Evolutionary conservation across 2,888 invertebrate species (phyloP).

Genomic region (Trichogramma evanescens): DNA sequence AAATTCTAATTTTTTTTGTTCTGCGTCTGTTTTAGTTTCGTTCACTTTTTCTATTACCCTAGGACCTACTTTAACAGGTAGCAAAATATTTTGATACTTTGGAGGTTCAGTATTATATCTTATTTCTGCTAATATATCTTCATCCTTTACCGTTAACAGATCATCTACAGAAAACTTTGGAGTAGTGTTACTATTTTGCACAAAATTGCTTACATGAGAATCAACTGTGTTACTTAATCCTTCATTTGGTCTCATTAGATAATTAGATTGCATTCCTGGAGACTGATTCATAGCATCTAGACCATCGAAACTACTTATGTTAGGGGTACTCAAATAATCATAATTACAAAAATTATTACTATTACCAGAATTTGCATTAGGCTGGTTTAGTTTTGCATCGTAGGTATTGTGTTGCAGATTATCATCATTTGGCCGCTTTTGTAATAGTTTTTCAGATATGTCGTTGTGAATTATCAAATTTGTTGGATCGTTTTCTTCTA

Average conservation of each 20-base stretch:
- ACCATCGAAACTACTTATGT: constrained; percentile 34
- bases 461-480: constrained; percentile 35
- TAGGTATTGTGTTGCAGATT: constrained; percentile 37
- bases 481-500: constrained; percentile 28
- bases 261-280: neutral
- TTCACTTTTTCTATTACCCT: constrained; percentile 16
- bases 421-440: constrained; percentile 37
- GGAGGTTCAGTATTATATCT: constrained; percentile 22
- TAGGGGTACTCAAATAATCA: constrained; percentile 53
- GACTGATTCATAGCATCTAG: constrained; percentile 20
- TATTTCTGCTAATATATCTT: constrained; percentile 14
- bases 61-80: constrained; percentile 31
- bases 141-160: constrained; percentile 5
- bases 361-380: constrained; percentile 50
- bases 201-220: constrained; percentile 9
- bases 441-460: constrained; percentile 35
- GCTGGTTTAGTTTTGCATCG: constrained; percentile 39
- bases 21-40: constrained; percentile 9
- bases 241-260: constrained; percentile 1
- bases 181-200: neutral
- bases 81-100: constrained; percentile 36
- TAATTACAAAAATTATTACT: constrained; percentile 61
- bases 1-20: constrained; percentile 16
- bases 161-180: constrained; percentile 17
- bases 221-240: constrained; percentile 12